These are phyloP conservation scores for Pegea sp. DNA, from an alignment of 23 tunicate genomes.

Conservation along the genomic window DNA sequence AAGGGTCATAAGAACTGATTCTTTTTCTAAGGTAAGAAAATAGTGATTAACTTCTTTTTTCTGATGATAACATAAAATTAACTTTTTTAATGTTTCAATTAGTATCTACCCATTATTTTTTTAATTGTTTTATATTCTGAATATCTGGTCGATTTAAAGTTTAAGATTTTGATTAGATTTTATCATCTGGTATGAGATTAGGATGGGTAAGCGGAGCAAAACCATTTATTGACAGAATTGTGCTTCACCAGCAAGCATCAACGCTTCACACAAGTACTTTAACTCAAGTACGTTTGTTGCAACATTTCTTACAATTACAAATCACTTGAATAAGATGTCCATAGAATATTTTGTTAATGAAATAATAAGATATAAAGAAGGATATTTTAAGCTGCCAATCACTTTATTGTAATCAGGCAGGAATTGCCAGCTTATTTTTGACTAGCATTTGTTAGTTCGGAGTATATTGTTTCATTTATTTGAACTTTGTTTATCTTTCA, in stretches of 20 bases:
- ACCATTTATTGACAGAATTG: slow-evolving; percentile 33
- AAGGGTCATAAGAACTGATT: slow-evolving; percentile 76
- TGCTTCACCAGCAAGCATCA: slow-evolving; percentile 60
- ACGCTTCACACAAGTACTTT: slow-evolving; percentile 54
- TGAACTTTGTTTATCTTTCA: no score
- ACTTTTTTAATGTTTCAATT: background rate
- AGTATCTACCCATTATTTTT: background rate
- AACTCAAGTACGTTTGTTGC: slow-evolving; percentile 20
- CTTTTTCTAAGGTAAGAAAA: slow-evolving; percentile 62
- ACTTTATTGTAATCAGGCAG: no score
- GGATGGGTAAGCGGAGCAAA: slow-evolving; percentile 93
- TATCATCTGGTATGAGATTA: slow-evolving; percentile 77
- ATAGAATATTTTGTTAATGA: no score
- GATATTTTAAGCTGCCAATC: no score
- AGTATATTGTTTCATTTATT: background rate
- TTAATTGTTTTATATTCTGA: background rate
- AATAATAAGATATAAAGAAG: no score
- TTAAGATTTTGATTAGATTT: slow-evolving; percentile 11
- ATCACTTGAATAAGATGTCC: background rate
- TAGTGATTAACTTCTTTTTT: background rate
- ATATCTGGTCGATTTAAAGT: no score
- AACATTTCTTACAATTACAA: background rate
- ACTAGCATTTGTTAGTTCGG: background rate
- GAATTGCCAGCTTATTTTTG: background rate
- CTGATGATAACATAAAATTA: background rate